Base-by-base conservation (phyloP, 2,888 invertebrate genomes). In the Eupeodes luniger region DNA sequence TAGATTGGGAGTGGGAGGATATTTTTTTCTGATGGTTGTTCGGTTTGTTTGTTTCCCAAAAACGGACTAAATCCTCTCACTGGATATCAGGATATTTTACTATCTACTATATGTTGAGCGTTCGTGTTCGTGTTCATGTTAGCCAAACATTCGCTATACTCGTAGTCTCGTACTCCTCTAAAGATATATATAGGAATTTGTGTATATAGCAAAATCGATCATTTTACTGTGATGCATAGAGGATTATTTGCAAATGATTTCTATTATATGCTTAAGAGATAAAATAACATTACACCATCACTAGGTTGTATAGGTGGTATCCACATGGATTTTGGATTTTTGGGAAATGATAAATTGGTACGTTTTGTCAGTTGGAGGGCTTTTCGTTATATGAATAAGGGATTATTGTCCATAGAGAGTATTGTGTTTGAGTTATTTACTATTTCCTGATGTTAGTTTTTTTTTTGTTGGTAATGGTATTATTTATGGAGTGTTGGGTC, bases 231-330 rank as follows among this genome's bases (percentile, higher is more conserved):
- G 70, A 27, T 27, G 27, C 27, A 27, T 55, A 70, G 75, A 76
- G 86, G 82, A 86, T 87, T 87, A 83, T 80, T 81, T 80, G 86
- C 78, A 76, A 86, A 87, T 83, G 87, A 87, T 87, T 87, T 87
- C 83, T 83, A 83, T 83, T 83, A 77, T 80, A 77, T 76, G 75
- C 75, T 66, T 67, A 66, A 66, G 74, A 84, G 78, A 83, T 79
- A 67, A 61, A 51, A 67, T 16, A 57, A 55, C 34, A 57, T 66
- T 64, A 72, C 57, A 59, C 47, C 59, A 44, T 34, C 27, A 34
- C 67, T 49, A 49, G 47, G 5, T 40, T 64, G 9, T 16, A 10
- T 4, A 19, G 14, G 10, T 61, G 14, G 10, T 61, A 34, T n/a
- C 19, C 36, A 2, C 27, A 59, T 34, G 19, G 72, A 59, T 36